Evolutionary conservation across 2,888 invertebrate genomes (phyloP), one percentile per base, ranked within the genome.

Genomic region (Xestobium rufovillosum): DNA sequence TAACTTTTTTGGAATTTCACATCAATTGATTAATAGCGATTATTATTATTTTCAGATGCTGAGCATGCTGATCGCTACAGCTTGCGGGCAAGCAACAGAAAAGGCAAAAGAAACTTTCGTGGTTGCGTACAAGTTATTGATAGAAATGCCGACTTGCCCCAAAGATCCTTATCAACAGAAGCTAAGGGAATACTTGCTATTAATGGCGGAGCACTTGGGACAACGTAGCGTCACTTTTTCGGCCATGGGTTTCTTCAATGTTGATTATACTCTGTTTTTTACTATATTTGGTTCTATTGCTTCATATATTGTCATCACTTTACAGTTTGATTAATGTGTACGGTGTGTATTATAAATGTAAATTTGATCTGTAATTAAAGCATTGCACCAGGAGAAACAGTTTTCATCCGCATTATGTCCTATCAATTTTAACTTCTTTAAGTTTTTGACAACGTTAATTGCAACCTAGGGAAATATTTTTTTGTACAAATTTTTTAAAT

Each of bases 151-250:
- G 3, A 31, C 27, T 2, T 14, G 15, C 30, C 31, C 42, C 3
- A 43, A 25, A 29, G 14, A 23, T 3, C n/a, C 26, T 4, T 10
- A 39, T 11, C 31, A 41, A 6, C 38, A 26, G 17, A 33, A 26
- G 2, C 26, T 42, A 4, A 38, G 39, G 28, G 42, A 43, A 16
- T 42, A 49, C 26, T 30, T 49, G 14, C 15, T 41, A 9, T 38
- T 43, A n/a, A 16, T 49, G 23, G 45, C 43, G 1, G 44, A 47
- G 34, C 36, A 44, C 30, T 32, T 44, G 6, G 29, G 36, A 17
- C 39, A 31, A 25, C 42, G 39, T 12, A 34, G 39, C 11, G 19
- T 45, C 6, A 28, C 36, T 29, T 42, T 47, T 28, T 43, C 35
- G 2, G 36, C 45, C 4, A 17, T 23, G 15, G 43, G 44, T 10